Conservation (phyloP, 2,888 invertebrate genomes). For the Agrochola circellaris region DNA sequence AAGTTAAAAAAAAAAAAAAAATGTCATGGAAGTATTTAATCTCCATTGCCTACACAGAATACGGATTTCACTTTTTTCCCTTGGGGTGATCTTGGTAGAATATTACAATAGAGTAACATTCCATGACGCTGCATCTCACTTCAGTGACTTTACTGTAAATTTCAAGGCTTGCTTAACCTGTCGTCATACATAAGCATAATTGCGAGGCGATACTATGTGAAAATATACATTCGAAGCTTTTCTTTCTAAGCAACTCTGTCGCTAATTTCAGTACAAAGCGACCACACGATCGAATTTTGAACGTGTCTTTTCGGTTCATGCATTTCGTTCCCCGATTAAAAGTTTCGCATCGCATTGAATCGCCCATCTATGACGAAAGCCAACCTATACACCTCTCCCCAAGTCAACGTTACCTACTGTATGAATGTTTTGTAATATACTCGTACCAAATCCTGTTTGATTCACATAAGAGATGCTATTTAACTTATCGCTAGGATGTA, state of each 20-base stretch:
- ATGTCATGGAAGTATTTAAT: not conserved
- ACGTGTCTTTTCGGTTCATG: not conserved
- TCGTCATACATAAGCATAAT: not conserved
- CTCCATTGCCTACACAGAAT: not conserved
- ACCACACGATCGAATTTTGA: not conserved
- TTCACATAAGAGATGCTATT: conserved; percentile 84
- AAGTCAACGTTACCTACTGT: conserved; percentile 78
- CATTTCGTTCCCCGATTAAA: not conserved
- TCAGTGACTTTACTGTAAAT: not conserved
- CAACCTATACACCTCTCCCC: conserved; percentile 27
- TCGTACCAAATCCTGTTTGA: conserved; percentile 82
- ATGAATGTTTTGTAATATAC: conserved; percentile 70
- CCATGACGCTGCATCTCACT: conserved; percentile 17
- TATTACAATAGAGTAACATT: not conserved
- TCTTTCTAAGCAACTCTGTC: not conserved
- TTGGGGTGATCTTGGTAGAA: conserved; percentile 3
- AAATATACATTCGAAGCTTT: not conserved
- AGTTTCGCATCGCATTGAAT: conserved; percentile 10
- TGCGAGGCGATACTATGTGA: not conserved
- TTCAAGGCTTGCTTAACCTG: not conserved
- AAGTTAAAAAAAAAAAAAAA: not conserved
- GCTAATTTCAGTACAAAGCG: not conserved
- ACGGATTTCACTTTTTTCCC: not conserved
- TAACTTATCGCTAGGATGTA: conserved; percentile 84
- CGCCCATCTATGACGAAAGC: not conserved